These are phyloP conservation scores for Darwinula stevensoni DNA, from an alignment of 2,888 invertebrate genomes.

Conservation along the genomic window DNA sequence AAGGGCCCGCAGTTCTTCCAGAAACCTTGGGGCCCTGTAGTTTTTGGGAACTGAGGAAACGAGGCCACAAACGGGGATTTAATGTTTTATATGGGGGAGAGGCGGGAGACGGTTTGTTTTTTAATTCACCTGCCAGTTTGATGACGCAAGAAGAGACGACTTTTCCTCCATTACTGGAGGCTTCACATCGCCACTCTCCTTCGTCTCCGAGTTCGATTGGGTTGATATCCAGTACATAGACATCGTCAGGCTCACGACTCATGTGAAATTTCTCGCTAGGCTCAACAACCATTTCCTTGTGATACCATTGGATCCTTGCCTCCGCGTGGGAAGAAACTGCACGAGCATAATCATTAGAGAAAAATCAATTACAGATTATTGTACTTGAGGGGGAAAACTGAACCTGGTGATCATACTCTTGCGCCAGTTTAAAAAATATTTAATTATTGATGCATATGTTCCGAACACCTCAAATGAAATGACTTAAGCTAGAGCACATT, in stretches of 20 bases:
- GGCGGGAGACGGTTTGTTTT: no score
- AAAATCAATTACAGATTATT: no score
- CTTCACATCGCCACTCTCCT: slow-evolving; percentile 46
- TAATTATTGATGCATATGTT: no score
- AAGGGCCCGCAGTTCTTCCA: slow-evolving; percentile 63
- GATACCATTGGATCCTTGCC: slow-evolving; percentile 46
- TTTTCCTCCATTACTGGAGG: slow-evolving; percentile 36
- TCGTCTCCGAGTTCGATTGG: slow-evolving; percentile 48
- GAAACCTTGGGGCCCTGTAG: slow-evolving; percentile 58
- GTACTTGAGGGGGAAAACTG: no score
- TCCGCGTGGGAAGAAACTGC: slow-evolving; percentile 38
- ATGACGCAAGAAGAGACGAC: slow-evolving; percentile 42
- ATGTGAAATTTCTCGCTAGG: slow-evolving; percentile 29
- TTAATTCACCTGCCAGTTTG: slow-evolving; percentile 23
- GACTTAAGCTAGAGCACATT: no score
- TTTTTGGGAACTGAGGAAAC: slow-evolving; percentile 48
- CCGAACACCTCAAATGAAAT: no score
- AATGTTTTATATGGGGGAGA: no score
- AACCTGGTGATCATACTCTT: no score
- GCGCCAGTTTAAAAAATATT: no score
- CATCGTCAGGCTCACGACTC: slow-evolving; percentile 40
- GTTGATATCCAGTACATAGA: slow-evolving; percentile 40
- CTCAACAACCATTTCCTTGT: slow-evolving; percentile 46
- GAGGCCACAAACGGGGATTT: background rate
- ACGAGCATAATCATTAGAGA: no score